Percentiles rank a stretch among this genome's conserved stretches.
Evolutionary conservation across 2,888 invertebrate genomes (phyloP).

Genomic region (Dioctria rufipes): DNA sequence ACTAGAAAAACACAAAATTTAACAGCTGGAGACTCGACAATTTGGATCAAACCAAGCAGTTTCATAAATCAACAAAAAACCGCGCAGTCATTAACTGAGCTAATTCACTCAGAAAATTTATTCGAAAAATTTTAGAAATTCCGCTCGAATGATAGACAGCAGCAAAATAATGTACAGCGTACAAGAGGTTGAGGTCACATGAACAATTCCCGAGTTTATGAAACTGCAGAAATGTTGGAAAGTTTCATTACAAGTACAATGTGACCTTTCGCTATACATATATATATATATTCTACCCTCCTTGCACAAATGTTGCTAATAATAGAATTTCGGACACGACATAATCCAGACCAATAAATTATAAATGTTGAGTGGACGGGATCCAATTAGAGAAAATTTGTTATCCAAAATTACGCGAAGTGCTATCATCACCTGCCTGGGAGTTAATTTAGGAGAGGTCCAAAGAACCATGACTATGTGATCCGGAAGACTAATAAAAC

Average conservation of each 20-base stretch:
- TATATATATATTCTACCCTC: not conserved
- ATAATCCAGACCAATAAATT: slow-evolving; percentile 19
- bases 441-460: slow-evolving; percentile 37
- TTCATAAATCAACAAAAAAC: slow-evolving; percentile 36
- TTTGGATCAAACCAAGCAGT: not conserved
- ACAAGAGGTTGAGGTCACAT: not conserved
- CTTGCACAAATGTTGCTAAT: not conserved
- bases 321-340: slow-evolving; percentile 5
- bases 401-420: slow-evolving; percentile 30
- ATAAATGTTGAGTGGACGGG: slow-evolving; percentile 8
- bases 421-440: slow-evolving; percentile 46
- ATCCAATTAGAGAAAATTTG: slow-evolving; percentile 32
- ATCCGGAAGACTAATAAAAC: slow-evolving; percentile 37
- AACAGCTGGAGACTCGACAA: slow-evolving; percentile 16
- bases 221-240: not conserved
- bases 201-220: not conserved
- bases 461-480: slow-evolving; percentile 29
- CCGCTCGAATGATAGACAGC: no score
- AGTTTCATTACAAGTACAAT: not conserved
- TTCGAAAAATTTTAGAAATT: not conserved
- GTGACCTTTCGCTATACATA: no score
- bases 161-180: no score
- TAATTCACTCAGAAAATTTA: slow-evolving; percentile 42
- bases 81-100: slow-evolving; percentile 22
- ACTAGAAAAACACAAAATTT: not conserved